phyloP scores from a whole-genome alignment of 2,113 vertebrate species.

The Takifugu bimaculatus region DNA sequence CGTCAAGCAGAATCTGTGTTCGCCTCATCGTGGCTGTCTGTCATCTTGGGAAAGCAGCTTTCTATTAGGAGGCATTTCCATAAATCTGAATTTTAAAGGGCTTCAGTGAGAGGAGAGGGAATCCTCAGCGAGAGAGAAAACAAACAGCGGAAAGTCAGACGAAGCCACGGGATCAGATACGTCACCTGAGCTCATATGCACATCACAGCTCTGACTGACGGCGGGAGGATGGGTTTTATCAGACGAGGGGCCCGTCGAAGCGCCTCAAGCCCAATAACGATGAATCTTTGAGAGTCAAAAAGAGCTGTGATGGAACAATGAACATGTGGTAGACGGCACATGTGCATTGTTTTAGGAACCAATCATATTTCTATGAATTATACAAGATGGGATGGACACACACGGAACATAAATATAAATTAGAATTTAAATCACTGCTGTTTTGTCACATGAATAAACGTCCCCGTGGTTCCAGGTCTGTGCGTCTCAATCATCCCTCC shows the following conservation, averaged over 20 bases:
- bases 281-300: constrained; percentile 17
- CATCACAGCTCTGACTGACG: constrained; percentile 55
- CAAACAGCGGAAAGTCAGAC: constrained; percentile 35
- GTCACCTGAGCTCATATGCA: constrained; percentile 30
- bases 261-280: constrained; percentile 6
- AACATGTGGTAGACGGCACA: no score
- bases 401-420: neutral
- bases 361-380: no score
- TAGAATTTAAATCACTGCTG: no score
- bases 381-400: no score
- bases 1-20: constrained; percentile 4
- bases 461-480: no score
- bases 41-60: constrained; percentile 75
- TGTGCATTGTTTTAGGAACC: no score
- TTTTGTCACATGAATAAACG: no score
- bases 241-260: constrained; percentile 4
- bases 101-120: constrained; percentile 40
- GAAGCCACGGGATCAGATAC: constrained; percentile 54
- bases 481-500: constrained; percentile 1
- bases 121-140: constrained; percentile 34
- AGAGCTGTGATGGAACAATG: no score
- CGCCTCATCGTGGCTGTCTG: constrained; percentile 80
- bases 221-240: constrained; percentile 30
- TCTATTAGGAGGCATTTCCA: constrained; percentile 80
- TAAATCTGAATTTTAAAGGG: constrained; percentile 75